Evolutionary conservation across 1,140 invertebrate species (phyloP).

Genomic region (Bombus breviceps): DNA sequence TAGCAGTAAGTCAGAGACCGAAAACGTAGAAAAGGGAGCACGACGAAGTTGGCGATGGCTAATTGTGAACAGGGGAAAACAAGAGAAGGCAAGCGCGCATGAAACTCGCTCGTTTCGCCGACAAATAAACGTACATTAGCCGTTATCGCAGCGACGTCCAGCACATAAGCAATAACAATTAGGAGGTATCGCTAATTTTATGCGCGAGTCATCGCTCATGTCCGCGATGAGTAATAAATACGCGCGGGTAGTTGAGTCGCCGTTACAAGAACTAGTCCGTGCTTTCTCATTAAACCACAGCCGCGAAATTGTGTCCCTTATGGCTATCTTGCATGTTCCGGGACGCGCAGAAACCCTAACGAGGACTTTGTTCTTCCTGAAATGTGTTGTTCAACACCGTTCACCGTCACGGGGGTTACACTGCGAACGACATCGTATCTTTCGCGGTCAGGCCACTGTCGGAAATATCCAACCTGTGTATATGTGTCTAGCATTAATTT

Average conservation of each 20-base stretch:
- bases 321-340: slow-evolving; percentile 2
- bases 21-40: not conserved
- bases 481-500: not conserved
- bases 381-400: slow-evolving; percentile 53
- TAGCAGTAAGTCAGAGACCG: not conserved
- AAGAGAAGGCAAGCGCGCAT: slow-evolving; percentile 38
- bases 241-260: slow-evolving; percentile 43
- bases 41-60: not conserved
- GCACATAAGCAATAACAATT: slow-evolving; percentile 79
- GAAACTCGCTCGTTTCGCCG: slow-evolving; percentile 45
- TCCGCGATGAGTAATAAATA: slow-evolving; percentile 63
- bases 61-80: slow-evolving; percentile 12
- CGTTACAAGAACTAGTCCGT: slow-evolving; percentile 60
- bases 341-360: slow-evolving; percentile 1
- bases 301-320: slow-evolving; percentile 67
- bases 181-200: slow-evolving; percentile 79
- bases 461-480: not conserved
- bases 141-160: slow-evolving; percentile 45
- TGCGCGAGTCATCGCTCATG: slow-evolving; percentile 73
- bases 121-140: slow-evolving; percentile 50
- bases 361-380: slow-evolving; percentile 22
- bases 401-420: slow-evolving; percentile 51
- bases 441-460: not conserved
- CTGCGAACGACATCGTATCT: slow-evolving; percentile 15
- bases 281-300: slow-evolving; percentile 5